Evolutionary conservation across 2,888 invertebrate genomes (phyloP).

Genomic region (Parthenolecanium corni): DNA sequence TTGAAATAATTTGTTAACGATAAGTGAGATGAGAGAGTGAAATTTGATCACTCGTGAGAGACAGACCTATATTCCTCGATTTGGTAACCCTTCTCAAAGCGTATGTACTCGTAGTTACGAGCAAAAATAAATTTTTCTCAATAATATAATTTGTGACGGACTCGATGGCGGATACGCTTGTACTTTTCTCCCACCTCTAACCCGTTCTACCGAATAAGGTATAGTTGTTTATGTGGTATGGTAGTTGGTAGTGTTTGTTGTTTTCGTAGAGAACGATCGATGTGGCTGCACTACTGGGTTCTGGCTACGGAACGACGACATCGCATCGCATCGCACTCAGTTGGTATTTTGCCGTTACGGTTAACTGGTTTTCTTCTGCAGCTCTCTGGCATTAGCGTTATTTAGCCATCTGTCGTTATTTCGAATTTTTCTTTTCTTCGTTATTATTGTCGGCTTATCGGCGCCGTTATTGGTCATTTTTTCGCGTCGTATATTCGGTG

Average conservation of each 20-base stretch:
- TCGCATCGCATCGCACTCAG: background rate
- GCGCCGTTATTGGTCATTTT: too few relatives aligned
- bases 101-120: too few relatives aligned
- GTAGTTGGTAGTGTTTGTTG: constrained; percentile 1
- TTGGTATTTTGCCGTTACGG: constrained; percentile 29
- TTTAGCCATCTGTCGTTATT: background rate
- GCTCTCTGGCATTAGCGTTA: background rate
- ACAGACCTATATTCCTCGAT: too few relatives aligned
- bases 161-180: too few relatives aligned
- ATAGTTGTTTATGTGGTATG: constrained; percentile 30
- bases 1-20: too few relatives aligned
- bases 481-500: background rate
- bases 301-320: background rate
- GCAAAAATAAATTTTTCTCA: too few relatives aligned
- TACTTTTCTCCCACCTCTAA: constrained; percentile 6
- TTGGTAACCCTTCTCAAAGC: too few relatives aligned
- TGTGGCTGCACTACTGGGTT: too few relatives aligned
- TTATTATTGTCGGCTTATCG: background rate
- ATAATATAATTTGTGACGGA: too few relatives aligned
- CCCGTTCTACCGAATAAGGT: constrained; percentile 29
- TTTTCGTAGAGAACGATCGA: background rate
- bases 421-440: background rate
- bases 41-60: too few relatives aligned
- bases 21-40: too few relatives aligned
- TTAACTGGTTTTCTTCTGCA: constrained; percentile 25